A percentile compares a stretch with the other conserved stretches of the same genome.
phyloP scores from a whole-genome alignment of 30 jellyfish, hydroid and myxozoan genomes.

The Aurelia sp. region DNA sequence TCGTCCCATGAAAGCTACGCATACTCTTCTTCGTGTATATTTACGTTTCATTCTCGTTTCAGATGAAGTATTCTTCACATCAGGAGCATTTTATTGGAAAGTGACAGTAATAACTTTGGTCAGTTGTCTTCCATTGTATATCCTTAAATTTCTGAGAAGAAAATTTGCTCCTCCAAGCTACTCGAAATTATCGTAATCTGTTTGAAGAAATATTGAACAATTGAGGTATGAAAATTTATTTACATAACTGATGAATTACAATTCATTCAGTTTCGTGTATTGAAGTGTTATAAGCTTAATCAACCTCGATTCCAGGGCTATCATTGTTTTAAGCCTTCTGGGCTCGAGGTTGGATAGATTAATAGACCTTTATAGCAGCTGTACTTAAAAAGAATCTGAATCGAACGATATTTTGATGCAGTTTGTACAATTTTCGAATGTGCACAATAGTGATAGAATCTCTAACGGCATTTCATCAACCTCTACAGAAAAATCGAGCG shows the following conservation, averaged over 20 bases:
- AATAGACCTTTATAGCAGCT: too few relatives aligned
- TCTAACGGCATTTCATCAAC: too few relatives aligned
- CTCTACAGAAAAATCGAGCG: too few relatives aligned
- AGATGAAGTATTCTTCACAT: conserved; percentile 79
- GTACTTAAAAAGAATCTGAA: too few relatives aligned
- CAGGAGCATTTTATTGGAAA: conserved; percentile 96
- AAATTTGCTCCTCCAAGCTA: conserved; percentile 97
- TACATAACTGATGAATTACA: background rate
- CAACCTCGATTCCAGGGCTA: too few relatives aligned
- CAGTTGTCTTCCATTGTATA: conserved; percentile 92
- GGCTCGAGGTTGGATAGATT: too few relatives aligned
- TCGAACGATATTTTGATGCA: too few relatives aligned
- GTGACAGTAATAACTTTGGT: conserved; percentile 90
- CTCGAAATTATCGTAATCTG: conserved; percentile 68
- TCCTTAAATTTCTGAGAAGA: conserved; percentile 85
- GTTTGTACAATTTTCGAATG: too few relatives aligned
- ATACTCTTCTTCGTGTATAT: too few relatives aligned
- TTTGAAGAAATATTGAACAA: background rate
- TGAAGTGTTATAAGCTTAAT: background rate
- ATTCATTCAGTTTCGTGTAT: background rate
- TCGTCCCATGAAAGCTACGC: too few relatives aligned
- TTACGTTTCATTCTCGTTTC: background rate
- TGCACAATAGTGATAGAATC: too few relatives aligned
- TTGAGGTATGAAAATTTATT: background rate
- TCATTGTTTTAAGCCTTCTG: too few relatives aligned